Percentiles rank a stretch among this genome's conserved stretches.
These are phyloP conservation scores for Fistularia commersonii DNA, from an alignment of 2,797 vertebrate genomes.

Conservation along the genomic window DNA sequence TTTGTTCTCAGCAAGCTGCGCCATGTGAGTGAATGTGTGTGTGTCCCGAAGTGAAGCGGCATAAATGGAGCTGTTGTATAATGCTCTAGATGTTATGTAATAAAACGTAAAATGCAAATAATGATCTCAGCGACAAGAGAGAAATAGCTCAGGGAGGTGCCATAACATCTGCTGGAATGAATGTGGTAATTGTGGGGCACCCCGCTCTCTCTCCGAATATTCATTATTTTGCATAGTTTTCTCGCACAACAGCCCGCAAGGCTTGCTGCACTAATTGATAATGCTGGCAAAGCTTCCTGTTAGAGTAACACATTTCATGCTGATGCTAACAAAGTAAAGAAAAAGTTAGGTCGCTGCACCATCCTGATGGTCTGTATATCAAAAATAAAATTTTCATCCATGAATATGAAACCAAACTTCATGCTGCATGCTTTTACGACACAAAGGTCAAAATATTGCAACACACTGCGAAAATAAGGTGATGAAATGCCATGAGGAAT, in stretches of 20 bases:
- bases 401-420: no score
- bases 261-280: slow-evolving; percentile 45
- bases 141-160: slow-evolving; percentile 28
- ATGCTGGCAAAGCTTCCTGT: slow-evolving; percentile 19
- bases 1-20: slow-evolving; percentile 53
- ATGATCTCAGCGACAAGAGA: slow-evolving; percentile 44
- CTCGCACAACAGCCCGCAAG: slow-evolving; percentile 17
- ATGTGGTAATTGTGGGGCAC: slow-evolving; percentile 12
- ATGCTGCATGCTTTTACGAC: no score
- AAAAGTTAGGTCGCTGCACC: no score
- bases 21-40: slow-evolving; percentile 19
- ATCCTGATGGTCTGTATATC: no score
- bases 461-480: no score
- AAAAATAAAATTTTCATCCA: no score
- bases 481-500: no score
- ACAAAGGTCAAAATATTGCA: no score
- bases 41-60: slow-evolving; percentile 44
- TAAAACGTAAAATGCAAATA: slow-evolving; percentile 47
- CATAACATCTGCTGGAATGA: slow-evolving; percentile 48
- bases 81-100: slow-evolving; percentile 64
- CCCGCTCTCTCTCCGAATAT: slow-evolving; percentile 36
- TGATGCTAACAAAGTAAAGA: no score
- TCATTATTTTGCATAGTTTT: slow-evolving; percentile 36
- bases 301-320: no score
- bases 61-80: slow-evolving; percentile 66